These are phyloP conservation scores for Phrynocephalus versicolor DNA, from an alignment of 2,113 vertebrate genomes.

Conservation along the genomic window DNA sequence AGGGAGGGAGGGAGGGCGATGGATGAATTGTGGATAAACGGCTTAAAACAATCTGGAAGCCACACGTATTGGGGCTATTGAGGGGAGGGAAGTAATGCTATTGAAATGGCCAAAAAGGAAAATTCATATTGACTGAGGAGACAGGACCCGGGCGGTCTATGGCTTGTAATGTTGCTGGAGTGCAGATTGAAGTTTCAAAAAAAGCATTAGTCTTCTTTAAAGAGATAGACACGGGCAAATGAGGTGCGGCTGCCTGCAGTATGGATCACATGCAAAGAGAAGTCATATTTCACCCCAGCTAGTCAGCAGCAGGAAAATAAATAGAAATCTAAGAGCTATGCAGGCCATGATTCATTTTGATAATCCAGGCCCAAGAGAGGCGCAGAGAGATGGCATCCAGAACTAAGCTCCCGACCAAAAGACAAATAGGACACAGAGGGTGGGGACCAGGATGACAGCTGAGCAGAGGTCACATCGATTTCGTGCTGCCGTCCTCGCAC, in stretches of 20 bases:
- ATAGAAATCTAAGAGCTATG: conserved; percentile 84
- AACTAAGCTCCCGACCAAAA: conserved; percentile 80
- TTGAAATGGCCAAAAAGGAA: conserved; percentile 69
- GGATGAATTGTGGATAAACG: conserved; percentile 52
- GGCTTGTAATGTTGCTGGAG: conserved; percentile 73
- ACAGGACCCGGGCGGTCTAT: conserved; percentile 67
- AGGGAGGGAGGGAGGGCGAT: conserved; percentile 31
- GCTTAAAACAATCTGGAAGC: conserved; percentile 55
- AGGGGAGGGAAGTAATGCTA: conserved; percentile 61
- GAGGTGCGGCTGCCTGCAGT: conserved; percentile 77
- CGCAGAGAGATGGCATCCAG: conserved; percentile 80
- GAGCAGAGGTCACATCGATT: conserved; percentile 91
- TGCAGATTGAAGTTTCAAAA: conserved; percentile 82
- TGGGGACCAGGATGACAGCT: conserved; percentile 85
- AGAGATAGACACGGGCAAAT: conserved; percentile 81
- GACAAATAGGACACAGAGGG: conserved; percentile 87
- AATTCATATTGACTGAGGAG: conserved; percentile 74
- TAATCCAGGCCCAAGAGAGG: conserved; percentile 87
- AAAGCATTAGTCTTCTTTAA: conserved; percentile 83
- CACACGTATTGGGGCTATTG: neutral
- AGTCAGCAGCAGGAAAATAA: conserved; percentile 84
- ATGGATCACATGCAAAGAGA: conserved; percentile 82
- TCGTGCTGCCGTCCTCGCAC: conserved; percentile 81
- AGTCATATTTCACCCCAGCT: conserved; percentile 82
- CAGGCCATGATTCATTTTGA: conserved; percentile 87